These are phyloP conservation scores for Protodeltote pygarga DNA, from an alignment of 2,888 invertebrate genomes.

Conservation along the genomic window DNA sequence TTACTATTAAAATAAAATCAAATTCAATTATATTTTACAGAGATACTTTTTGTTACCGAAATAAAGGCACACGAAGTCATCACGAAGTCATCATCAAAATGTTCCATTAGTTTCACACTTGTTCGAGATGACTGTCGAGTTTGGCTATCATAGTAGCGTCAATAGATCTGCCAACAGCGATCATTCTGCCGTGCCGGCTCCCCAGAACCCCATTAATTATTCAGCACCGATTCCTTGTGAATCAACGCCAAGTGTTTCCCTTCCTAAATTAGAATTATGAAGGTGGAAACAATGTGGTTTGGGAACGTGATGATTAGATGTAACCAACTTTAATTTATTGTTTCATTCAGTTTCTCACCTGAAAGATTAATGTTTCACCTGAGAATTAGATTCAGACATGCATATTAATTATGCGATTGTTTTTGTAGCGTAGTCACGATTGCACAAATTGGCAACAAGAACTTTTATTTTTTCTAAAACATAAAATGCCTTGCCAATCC, in stretches of 20 bases:
- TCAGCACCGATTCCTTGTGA: conserved; percentile 69
- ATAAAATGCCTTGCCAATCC: not conserved
- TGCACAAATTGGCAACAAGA: too few species aligned
- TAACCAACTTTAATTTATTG: conserved; percentile 51
- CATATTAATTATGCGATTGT: conserved; percentile 18
- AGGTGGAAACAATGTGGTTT: conserved; percentile 67
- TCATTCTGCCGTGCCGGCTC: conserved; percentile 26
- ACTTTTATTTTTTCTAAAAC: too few species aligned
- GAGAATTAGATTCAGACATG: conserved; percentile 34
- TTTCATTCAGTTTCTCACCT: conserved; percentile 21
- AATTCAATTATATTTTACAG: not conserved
- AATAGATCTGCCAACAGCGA: conserved; percentile 32
- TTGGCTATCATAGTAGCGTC: conserved; percentile 23
- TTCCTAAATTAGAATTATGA: conserved; percentile 63
- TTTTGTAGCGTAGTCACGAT: not conserved
- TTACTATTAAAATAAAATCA: not conserved
- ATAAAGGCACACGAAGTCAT: not conserved
- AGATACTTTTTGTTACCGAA: conserved; percentile 2
- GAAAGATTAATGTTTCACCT: conserved; percentile 53
- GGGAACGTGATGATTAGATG: conserved; percentile 61
- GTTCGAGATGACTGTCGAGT: conserved; percentile 19
- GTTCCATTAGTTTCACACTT: conserved; percentile 7
- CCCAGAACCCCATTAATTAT: conserved; percentile 68
- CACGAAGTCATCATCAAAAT: conserved; percentile 5
- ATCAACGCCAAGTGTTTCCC: conserved; percentile 58